Base-by-base conservation (phyloP, 1,140 invertebrate genomes). In the Bicyclus anynana region DNA sequence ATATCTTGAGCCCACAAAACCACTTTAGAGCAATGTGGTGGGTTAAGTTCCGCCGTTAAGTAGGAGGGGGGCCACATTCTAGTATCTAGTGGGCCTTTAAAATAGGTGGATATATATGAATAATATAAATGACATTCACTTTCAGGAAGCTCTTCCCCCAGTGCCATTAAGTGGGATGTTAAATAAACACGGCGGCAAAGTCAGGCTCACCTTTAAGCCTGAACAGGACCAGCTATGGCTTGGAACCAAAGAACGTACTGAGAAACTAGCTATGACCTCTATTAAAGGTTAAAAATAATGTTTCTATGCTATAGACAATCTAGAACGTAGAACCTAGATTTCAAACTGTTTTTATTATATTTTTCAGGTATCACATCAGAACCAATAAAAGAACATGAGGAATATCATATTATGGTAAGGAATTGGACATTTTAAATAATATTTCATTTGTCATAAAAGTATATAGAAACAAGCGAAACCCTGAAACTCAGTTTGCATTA, bases 191-290 rank as follows among this genome's bases (percentile, higher is more conserved):
- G 96, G 96, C n/a, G 94, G 95, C 1, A 98, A 98, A 92, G 96
- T 98, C 44, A 90, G 97, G 73, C 90, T 98, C 52, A 98, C 97
- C 35, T 98, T 98, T 80, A 98, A 98, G 91, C 89, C 97, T 67
- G 97, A 98, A 86, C 90, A 93, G 56, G 97, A 98, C 85, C 95
- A 98, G 81, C 85, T 98, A 5, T 98, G 97, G 97, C 93, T 98
- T 49, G 96, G 96, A 37, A 98, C 96, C 13, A 98, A 97, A 90
- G 96, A 98, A 89, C 90, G 96, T 69, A 98, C 97, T 65, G 96
- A 98, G 72, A 98, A 98, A 89, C 91, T 98, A 74, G 92, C 94
- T 59, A 97, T 98, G 94, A 95, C 93, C 70, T 95, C 95, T 20
- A 97, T 98, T 63, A 96, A 97, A 90, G 93, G 93, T 87, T 70